Evolutionary conservation across 2,797 vertebrate species (phyloP).

Genomic region (Pangasius sanitwongsei): DNA sequence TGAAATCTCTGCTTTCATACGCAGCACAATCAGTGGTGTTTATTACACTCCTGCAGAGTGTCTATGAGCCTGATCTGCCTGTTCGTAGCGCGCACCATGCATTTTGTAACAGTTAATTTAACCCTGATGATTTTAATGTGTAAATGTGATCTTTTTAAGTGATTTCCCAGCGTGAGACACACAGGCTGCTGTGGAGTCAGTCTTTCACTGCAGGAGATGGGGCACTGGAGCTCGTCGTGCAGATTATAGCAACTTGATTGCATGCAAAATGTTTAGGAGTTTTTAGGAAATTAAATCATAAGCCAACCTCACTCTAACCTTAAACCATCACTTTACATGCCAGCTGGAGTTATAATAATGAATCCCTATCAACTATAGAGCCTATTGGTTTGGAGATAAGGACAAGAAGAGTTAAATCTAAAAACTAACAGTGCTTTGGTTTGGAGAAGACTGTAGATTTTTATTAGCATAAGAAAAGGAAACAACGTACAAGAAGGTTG

Average conservation of each 20-base stretch:
- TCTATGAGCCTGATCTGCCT: conserved; percentile 21
- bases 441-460: not conserved
- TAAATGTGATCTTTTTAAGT: conserved; percentile 32
- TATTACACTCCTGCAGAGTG: conserved; percentile 38
- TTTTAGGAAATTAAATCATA: not conserved
- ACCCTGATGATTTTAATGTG: conserved; percentile 37
- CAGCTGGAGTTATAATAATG: not conserved
- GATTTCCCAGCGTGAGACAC: conserved; percentile 13
- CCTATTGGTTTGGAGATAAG: not conserved
- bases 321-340: not conserved
- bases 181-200: conserved; percentile 19
- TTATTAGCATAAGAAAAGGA: not conserved
- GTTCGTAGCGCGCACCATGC: not conserved
- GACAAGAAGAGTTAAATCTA: not conserved
- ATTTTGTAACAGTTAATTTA: conserved; percentile 22
- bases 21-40: conserved; percentile 13
- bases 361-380: not conserved
- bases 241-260: not conserved
- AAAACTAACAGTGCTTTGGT: not conserved
- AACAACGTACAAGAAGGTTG: not conserved
- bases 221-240: not conserved
- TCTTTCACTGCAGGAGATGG: conserved; percentile 7
- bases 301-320: not conserved
- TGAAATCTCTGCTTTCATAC: conserved; percentile 7
- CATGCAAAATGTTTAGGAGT: not conserved